Evolutionary conservation across 2,888 invertebrate species (phyloP).

Genomic region (Aphodius granarius): DNA sequence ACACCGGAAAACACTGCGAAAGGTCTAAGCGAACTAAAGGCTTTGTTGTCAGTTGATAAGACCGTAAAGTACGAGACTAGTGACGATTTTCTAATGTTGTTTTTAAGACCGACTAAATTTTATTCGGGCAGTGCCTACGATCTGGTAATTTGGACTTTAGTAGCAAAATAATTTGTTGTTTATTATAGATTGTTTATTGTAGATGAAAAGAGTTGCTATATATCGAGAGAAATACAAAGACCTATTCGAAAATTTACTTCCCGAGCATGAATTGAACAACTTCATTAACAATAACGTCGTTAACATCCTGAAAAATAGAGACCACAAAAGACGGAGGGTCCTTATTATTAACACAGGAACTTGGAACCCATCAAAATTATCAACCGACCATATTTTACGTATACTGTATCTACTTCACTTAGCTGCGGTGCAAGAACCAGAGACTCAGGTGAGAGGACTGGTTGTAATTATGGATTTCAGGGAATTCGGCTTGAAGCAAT

Average conservation of each 20-base stretch:
- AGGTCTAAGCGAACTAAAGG: conserved; percentile 62
- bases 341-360: conserved; percentile 72
- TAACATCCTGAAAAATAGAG: conserved; percentile 75
- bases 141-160: conserved; percentile 54
- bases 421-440: conserved; percentile 73
- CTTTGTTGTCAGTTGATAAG: conserved; percentile 64
- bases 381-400: conserved; percentile 75
- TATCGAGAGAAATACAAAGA: conserved; percentile 73
- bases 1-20: conserved; percentile 68
- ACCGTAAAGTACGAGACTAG: conserved; percentile 70
- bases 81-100: conserved; percentile 75
- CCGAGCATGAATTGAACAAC: conserved; percentile 67
- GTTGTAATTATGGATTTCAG: conserved; percentile 85
- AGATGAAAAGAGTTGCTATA: conserved; percentile 77
- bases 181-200: conserved; percentile 34
- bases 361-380: conserved; percentile 77
- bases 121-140: conserved; percentile 80
- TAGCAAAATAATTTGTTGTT: neutral
- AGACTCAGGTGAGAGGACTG: conserved; percentile 78
- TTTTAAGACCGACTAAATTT: conserved; percentile 80
- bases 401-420: conserved; percentile 80
- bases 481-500: conserved; percentile 75
- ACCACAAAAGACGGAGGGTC: conserved; percentile 75
- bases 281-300: conserved; percentile 73
- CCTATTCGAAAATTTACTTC: conserved; percentile 66